phyloP scores from a whole-genome alignment of 2,797 vertebrate species.

The Trachops cirrhosus region DNA sequence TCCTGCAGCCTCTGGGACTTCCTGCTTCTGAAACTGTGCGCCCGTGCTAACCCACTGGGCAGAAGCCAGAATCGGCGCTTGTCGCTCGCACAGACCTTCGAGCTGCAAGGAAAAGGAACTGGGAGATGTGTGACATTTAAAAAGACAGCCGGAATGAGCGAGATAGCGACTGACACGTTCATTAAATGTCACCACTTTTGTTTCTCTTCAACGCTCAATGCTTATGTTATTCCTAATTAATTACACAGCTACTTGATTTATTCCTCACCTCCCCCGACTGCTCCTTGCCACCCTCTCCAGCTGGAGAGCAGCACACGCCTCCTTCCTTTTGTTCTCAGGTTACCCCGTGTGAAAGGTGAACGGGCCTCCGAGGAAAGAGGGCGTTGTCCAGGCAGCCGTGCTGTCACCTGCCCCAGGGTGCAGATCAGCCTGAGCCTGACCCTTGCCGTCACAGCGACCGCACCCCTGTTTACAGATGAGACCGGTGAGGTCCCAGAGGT shows the following conservation, averaged over 20 bases:
- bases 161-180: constrained; percentile 65
- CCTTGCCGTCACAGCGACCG: neutral
- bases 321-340: neutral
- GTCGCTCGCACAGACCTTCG: neutral
- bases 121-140: constrained; percentile 64
- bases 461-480: neutral
- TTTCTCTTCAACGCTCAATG: constrained; percentile 31
- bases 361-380: neutral
- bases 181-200: constrained; percentile 70
- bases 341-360: neutral
- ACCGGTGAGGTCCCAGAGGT: neutral
- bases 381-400: fast-evolving
- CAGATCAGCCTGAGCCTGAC: neutral
- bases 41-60: neutral
- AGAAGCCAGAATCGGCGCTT: neutral
- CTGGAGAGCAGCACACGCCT: neutral
- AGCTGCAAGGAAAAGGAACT: constrained; percentile 26
- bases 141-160: constrained; percentile 62
- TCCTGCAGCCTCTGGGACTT: neutral
- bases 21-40: neutral
- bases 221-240: constrained; percentile 65
- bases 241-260: constrained; percentile 40
- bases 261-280: neutral
- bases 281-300: neutral
- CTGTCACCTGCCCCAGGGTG: too few relatives aligned